A percentile compares a stretch with the other conserved stretches of the same genome.
These are phyloP conservation scores for Vidua macroura DNA, from an alignment of 2,113 vertebrate species.

Conservation along the genomic window DNA sequence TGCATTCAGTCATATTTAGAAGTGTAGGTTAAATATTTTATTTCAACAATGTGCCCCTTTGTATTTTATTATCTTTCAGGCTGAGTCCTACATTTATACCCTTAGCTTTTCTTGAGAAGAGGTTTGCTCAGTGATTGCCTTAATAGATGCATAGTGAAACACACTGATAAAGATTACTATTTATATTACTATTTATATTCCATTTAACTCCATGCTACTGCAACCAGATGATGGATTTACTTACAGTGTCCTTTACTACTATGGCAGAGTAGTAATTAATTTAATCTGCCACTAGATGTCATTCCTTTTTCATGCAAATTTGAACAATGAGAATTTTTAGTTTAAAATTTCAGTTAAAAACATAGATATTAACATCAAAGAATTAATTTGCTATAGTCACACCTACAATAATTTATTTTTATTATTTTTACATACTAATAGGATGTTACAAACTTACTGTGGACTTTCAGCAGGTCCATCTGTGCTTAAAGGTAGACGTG, in stretches of 20 bases:
- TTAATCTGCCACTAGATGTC: slow-evolving; percentile 70
- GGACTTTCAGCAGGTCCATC: neutral
- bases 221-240: neutral
- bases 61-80: neutral
- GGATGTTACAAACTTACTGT: neutral
- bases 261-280: neutral
- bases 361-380: neutral
- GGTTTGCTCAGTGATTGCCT: neutral
- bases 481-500: neutral
- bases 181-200: neutral
- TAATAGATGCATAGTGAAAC: neutral
- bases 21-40: neutral
- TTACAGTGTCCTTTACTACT: neutral
- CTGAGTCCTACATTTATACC: neutral
- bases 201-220: neutral
- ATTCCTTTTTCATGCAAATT: slow-evolving; percentile 57
- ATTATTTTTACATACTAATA: neutral
- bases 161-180: neutral
- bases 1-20: neutral
- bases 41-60: neutral
- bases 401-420: neutral
- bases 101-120: neutral
- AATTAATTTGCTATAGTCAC: neutral
- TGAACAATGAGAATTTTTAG: neutral
- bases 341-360: neutral